phyloP scores from a whole-genome alignment of 1,140 invertebrate genomes.

The Drosophila dunni region DNA sequence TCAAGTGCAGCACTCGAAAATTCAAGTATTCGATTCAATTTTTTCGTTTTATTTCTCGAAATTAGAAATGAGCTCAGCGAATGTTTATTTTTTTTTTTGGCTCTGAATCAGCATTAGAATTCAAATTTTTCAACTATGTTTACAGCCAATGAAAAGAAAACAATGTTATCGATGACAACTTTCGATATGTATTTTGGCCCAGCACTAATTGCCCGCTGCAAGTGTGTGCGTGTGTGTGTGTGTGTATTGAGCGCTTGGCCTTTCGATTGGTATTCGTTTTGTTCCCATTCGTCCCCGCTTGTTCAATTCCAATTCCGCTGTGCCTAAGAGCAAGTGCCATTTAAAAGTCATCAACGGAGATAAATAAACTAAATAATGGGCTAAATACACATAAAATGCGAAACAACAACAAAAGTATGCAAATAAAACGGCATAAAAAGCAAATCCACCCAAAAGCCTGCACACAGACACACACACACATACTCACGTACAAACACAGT shows the following conservation, averaged over 20 bases:
- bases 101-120: background rate
- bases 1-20: conserved; percentile 42
- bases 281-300: background rate
- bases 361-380: conserved; percentile 78
- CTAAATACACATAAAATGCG: conserved; percentile 51
- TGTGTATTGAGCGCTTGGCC: conserved; percentile 23
- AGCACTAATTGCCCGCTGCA: conserved; percentile 16
- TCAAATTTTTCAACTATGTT: background rate
- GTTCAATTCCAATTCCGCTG: background rate
- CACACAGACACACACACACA: conserved; percentile 32
- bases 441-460: conserved; percentile 45
- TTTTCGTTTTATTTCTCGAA: conserved; percentile 7
- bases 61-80: conserved; percentile 56
- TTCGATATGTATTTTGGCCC: conserved; percentile 11
- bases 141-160: background rate
- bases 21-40: conserved; percentile 25
- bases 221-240: conserved; percentile 3
- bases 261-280: conserved; percentile 34
- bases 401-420: conserved; percentile 52
- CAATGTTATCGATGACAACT: conserved; percentile 12
- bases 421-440: conserved; percentile 65
- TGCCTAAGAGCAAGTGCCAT: conserved; percentile 66
- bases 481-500: background rate
- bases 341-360: conserved; percentile 80
- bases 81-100: conserved; percentile 10